Conservation (phyloP, 2,797 vertebrate species). For the Chloroceryle inda region DNA sequence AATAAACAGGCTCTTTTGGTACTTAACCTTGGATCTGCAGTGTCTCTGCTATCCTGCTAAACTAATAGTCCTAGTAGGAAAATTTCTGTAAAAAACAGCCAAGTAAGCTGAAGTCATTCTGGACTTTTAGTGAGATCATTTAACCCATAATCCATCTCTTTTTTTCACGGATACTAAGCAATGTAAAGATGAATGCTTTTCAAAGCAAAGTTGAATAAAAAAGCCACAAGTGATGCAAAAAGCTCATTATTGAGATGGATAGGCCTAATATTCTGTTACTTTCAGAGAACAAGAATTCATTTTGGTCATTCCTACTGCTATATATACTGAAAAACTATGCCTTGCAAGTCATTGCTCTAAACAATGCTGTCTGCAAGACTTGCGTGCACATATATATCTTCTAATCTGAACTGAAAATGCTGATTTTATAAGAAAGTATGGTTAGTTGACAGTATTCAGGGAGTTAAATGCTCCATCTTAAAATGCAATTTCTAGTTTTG, state of each 20-base stretch:
- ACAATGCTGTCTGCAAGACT: background rate
- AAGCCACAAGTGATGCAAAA: background rate
- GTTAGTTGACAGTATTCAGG: background rate
- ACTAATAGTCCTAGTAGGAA: background rate
- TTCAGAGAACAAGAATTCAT: background rate
- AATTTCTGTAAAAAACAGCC: background rate
- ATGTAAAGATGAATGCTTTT: background rate
- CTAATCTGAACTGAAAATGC: background rate
- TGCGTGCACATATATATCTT: fast-evolving
- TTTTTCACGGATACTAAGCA: background rate
- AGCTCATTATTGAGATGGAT: background rate
- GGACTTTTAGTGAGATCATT: background rate
- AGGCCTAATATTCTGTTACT: background rate
- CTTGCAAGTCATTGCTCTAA: background rate
- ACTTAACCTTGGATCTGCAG: background rate
- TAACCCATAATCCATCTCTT: background rate
- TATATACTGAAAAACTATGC: background rate
- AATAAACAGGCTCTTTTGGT: background rate
- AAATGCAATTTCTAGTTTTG: background rate
- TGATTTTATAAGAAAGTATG: background rate
- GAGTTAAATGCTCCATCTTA: background rate
- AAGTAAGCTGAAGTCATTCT: background rate
- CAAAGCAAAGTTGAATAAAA: background rate
- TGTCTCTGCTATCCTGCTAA: background rate
- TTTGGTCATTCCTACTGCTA: background rate